Evolutionary conservation across 1,140 invertebrate species (phyloP).

Genomic region (Acromyrmex heyeri): DNA sequence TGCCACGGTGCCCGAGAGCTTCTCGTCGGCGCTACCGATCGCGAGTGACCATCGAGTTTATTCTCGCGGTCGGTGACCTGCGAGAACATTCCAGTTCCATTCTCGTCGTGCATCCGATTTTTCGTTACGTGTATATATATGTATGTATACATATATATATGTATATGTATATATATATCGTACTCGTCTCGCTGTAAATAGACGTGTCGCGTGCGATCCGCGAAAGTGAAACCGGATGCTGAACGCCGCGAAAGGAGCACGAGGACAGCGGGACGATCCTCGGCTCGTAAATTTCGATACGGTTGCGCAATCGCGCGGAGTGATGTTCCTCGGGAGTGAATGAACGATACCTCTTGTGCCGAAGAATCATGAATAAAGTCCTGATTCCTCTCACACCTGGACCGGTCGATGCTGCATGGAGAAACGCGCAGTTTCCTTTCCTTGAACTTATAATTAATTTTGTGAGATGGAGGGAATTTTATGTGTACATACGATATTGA

Average conservation of each 20-base stretch:
- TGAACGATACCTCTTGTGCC: not conserved
- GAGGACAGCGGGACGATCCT: not conserved
- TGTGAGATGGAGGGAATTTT: not conserved
- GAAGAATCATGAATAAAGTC: conserved; percentile 2
- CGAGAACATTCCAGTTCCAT: conserved; percentile 6
- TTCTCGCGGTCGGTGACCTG: conserved; percentile 38
- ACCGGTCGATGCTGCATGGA: conserved; percentile 34
- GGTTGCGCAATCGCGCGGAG: not conserved
- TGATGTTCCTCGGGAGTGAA: conserved; percentile 35
- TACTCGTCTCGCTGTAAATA: conserved; percentile 61
- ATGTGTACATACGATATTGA: conserved; percentile 49
- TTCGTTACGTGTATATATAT: conserved; percentile 37
- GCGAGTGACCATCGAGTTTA: conserved; percentile 49
- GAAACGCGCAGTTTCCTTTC: conserved; percentile 18
- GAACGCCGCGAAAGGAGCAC: not conserved
- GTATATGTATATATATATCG: not conserved
- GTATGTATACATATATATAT: not conserved
- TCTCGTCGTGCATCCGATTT: conserved; percentile 16
- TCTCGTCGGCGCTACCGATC: conserved; percentile 44
- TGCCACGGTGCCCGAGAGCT: conserved; percentile 63
- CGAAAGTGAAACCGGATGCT: conserved; percentile 2
- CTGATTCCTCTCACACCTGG: not conserved
- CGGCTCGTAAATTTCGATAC: conserved; percentile 25
- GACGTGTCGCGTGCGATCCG: conserved; percentile 24
- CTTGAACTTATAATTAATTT: conserved; percentile 25